A percentile compares a stretch with the other conserved stretches of the same genome.
These are phyloP conservation scores for Hermatobates lingyangjiaoensis DNA, from an alignment of 1,140 invertebrate species.

Conservation along the genomic window DNA sequence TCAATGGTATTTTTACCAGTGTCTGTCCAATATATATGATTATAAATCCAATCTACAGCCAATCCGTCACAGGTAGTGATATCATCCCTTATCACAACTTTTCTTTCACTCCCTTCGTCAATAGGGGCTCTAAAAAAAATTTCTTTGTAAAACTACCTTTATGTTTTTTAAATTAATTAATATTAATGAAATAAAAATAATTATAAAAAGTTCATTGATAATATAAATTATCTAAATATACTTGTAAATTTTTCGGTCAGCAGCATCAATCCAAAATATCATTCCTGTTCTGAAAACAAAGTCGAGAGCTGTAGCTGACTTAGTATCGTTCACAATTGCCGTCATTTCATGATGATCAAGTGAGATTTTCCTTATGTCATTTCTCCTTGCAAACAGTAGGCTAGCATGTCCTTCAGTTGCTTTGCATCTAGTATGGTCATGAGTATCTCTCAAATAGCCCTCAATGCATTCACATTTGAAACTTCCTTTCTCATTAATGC, in stretches of 20 bases:
- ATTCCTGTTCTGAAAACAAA: conserved; percentile 59
- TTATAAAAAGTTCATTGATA: background rate
- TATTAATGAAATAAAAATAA: background rate
- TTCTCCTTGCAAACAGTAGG: conserved; percentile 62
- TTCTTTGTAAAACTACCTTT: background rate
- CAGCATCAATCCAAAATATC: conserved; percentile 75
- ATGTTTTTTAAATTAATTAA: background rate
- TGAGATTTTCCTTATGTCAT: conserved; percentile 59
- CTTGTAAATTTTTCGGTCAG: conserved; percentile 33
- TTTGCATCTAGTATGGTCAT: conserved; percentile 64
- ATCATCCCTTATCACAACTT: conserved; percentile 61
- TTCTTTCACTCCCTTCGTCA: conserved; percentile 68
- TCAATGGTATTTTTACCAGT: conserved; percentile 78
- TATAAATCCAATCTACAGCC: conserved; percentile 70
- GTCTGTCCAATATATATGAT: conserved; percentile 88
- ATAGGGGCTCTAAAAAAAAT: conserved; percentile 52
- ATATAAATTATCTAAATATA: conserved; percentile 31
- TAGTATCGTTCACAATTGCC: conserved; percentile 55
- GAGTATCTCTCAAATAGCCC: conserved; percentile 71
- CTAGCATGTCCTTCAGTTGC: conserved; percentile 53
- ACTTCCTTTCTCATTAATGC: conserved; percentile 72
- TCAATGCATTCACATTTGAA: conserved; percentile 81
- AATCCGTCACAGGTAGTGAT: conserved; percentile 55
- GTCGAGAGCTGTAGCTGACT: conserved; percentile 74
- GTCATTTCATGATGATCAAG: conserved; percentile 75